Percentiles rank a stretch among this genome's conserved stretches.
Conservation (phyloP, 37 sponge, comb jelly and placozoan genomes). For the Ianthella basta region DNA sequence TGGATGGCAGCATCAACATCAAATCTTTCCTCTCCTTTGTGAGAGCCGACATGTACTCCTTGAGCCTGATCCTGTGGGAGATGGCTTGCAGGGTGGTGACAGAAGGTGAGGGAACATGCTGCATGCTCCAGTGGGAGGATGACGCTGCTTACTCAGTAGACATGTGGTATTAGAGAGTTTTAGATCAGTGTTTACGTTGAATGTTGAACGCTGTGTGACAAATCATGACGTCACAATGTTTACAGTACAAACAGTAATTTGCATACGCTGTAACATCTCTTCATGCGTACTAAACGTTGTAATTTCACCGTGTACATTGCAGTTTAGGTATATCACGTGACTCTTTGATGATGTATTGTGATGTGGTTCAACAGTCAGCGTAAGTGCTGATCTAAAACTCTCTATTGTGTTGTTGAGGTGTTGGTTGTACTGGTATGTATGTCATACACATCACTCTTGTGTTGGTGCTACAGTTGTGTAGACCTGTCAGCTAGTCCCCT, state of each 20-base stretch:
- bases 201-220: too few relatives aligned
- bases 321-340: too few relatives aligned
- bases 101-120: constrained; percentile 41
- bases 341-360: too few relatives aligned
- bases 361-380: background rate
- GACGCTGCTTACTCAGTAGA: too few relatives aligned
- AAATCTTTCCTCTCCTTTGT: constrained; percentile 82
- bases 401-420: background rate
- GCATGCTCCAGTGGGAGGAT: background rate
- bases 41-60: constrained; percentile 89
- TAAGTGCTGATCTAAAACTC: background rate
- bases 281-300: too few relatives aligned
- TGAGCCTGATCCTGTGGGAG: constrained; percentile 97
- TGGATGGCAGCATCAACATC: constrained; percentile 80
- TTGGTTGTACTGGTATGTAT: background rate
- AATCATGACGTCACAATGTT: too few relatives aligned
- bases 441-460: background rate
- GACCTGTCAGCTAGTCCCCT: background rate
- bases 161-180: too few relatives aligned
- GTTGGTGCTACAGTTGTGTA: background rate
- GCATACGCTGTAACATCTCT: too few relatives aligned
- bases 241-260: too few relatives aligned
- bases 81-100: constrained; percentile 67
- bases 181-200: too few relatives aligned
- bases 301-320: too few relatives aligned